Base-by-base conservation (phyloP, 2,888 invertebrate genomes). In the Lithosia quadra region DNA sequence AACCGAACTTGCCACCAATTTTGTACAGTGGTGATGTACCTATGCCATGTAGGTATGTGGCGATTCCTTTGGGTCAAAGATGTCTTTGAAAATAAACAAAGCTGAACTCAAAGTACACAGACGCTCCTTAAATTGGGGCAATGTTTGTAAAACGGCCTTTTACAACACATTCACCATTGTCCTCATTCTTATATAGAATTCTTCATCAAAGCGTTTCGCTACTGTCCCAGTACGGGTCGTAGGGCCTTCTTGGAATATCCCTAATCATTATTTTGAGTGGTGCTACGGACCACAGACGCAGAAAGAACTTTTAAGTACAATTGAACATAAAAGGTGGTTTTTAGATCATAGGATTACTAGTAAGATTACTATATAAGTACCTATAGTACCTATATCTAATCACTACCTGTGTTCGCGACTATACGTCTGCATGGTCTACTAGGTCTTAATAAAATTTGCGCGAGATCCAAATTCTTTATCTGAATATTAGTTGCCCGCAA, bases 171-270 rank as follows among this genome's bases (percentile, higher is more conserved):
- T 61, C 55, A 61, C 60, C 36, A 49, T 61, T 57, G 34, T 22
- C 53, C 64, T 49, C 63, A 28, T 49, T 24, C 39, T 63, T 55
- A 13, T 63, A 21, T 60, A 22, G 21, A 65, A 65, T 61, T 53
- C 15, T 59, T 62, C 18, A 64, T 65, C 11, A 55, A 64, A 67
- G 63, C 57, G 56, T 21, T 21, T 55, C 28, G 33, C 28, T 33
- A 49, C 43, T 60, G 18, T 18, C 49, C n/a, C 34, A 33, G 55
- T 65, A 49, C 49, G 49, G 49, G 49, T n/a, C 49, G 9, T 49
- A 18, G 5, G 43, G 34, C 34, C 34, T 8, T 9, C 34, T 34
- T 34, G 34, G 39, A 39, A 43, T 18, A 18, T 49, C 18, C 9
- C n/a, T n/a, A n/a, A 49, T n/a, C 49, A n/a, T 49, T 49, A 49